Evolutionary conservation across 2,797 vertebrate genomes (phyloP), one percentile per base, ranked within the genome.

Genomic region (Harpagifer antarcticus): DNA sequence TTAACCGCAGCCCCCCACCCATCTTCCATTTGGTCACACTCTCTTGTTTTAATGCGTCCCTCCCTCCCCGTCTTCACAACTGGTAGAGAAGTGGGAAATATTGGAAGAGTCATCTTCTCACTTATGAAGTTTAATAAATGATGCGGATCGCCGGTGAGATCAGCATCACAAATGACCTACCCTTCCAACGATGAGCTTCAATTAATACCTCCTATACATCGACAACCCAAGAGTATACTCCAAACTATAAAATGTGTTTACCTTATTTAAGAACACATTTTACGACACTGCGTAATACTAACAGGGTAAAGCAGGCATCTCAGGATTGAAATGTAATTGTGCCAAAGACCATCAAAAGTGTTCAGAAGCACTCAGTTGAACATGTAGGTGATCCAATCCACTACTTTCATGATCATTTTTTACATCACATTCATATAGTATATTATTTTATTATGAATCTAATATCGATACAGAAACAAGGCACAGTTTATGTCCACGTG

Each of bases 21-120:
- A 23, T 27, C 48, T 14, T 68, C 57, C 58, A 13, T 58, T 63
- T 50, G 45, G 49, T 77, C 72, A 73, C 64, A 69, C 33, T 59
- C 64, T 47, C 50, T 40, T 20, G 70, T 54, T 54, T 65, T 55
- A 64, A 64, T 74, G 44, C 0, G 2, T 12, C n/a, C 49, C 16
- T 27, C 37, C 44, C 33, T 56, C 27, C 33, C 17, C 0, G 0
- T 65, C 23, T 57, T 42, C 17, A 54, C 17, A 37, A 15, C 43
- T 33, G 55, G 52, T 37, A 69, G 45, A 45, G 17, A n/a, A 23
- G 52, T 33, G 66, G 57, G 59, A 64, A 40, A 40, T 70, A 15
- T 14, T 20, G 44, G 7, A 62, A 50, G 43, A 56, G 63, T 64
- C 59, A 76, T 20, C 17, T 68, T 54, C 48, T 8, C 27, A 62